Conservation (phyloP, 2,113 vertebrate species). For the Tonatia bakeri region DNA sequence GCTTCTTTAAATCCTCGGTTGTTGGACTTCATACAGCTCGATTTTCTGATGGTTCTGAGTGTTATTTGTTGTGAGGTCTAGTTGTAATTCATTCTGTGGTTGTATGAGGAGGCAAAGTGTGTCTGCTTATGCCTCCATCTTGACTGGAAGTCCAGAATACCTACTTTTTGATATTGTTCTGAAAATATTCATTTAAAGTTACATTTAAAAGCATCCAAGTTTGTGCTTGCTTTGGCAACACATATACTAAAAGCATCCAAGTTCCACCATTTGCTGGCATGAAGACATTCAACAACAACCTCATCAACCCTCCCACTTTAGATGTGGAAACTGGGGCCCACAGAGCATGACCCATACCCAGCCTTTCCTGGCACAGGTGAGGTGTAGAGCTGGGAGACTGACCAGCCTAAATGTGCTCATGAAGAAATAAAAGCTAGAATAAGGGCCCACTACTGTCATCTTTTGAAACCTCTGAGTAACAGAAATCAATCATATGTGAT, state of each 20-base stretch:
- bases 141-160: neutral
- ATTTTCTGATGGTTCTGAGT: no score
- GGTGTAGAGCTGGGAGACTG: neutral
- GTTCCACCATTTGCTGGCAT: rapidly evolving
- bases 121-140: no score
- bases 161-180: neutral
- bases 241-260: no score
- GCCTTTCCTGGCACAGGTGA: neutral
- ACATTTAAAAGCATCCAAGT: neutral
- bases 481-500: neutral
- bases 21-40: no score
- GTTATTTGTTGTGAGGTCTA: no score
- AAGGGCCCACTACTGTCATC: neutral
- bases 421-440: neutral
- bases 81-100: no score
- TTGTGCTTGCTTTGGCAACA: no score
- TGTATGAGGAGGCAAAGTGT: no score
- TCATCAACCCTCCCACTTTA: neutral
- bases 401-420: neutral
- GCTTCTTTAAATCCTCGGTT: no score
- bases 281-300: neutral
- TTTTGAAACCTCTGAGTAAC: neutral
- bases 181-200: neutral
- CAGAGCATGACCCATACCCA: neutral
- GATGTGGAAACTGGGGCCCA: neutral